Percentiles rank a stretch among this genome's conserved stretches.
phyloP scores from a whole-genome alignment of 2,113 vertebrate species.

The Sinosuthora webbiana region DNA sequence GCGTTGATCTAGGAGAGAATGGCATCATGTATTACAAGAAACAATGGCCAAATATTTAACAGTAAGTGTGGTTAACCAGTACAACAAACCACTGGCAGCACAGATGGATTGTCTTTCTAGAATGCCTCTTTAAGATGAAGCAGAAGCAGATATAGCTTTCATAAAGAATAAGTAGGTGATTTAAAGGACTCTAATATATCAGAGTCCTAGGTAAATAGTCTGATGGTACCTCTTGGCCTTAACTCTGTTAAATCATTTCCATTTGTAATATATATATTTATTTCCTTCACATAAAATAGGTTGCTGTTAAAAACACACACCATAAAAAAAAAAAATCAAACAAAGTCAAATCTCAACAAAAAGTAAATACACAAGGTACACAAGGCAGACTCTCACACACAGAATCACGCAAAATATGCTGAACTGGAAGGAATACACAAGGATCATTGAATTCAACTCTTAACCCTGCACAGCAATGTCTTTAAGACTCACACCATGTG shows the following conservation, averaged over 20 bases:
- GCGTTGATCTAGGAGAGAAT: background rate
- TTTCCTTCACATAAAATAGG: background rate
- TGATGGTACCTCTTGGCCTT: background rate
- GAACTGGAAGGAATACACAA: background rate
- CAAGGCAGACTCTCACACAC: background rate
- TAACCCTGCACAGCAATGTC: background rate
- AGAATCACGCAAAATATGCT: background rate
- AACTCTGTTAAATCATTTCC: background rate
- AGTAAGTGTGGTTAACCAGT: background rate
- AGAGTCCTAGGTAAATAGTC: background rate
- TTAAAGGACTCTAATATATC: background rate
- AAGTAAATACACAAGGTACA: background rate
- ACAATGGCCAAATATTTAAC: background rate
- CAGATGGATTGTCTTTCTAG: background rate
- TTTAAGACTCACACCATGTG: background rate
- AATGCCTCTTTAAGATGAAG: background rate
- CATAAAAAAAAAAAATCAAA: background rate
- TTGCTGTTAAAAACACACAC: background rate
- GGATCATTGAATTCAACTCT: background rate
- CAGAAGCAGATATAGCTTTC: background rate
- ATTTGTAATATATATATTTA: background rate
- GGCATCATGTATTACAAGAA: background rate
- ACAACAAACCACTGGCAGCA: background rate
- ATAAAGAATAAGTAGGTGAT: background rate
- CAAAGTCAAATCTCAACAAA: background rate